A percentile compares a stretch with the other conserved stretches of the same genome.
phyloP scores from a whole-genome alignment of 1,140 invertebrate genomes.

The Tribolium castaneum region DNA sequence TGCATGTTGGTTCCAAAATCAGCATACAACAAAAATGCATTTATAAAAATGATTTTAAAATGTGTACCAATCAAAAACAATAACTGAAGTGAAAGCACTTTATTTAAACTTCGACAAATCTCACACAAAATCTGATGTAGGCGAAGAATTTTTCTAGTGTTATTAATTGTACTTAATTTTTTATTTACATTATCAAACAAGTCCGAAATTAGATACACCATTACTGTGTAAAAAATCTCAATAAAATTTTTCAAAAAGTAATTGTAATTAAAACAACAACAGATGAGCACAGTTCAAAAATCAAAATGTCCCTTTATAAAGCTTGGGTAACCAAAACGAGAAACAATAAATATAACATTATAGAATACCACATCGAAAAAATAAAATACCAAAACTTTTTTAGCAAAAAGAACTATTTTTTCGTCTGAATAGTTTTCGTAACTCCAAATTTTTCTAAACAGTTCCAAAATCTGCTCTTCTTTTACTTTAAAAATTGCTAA shows the following conservation, averaged over 20 bases:
- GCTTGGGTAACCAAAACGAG: not conserved
- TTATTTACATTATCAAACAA: not conserved
- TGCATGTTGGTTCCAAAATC: constrained; percentile 1
- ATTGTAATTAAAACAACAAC: not conserved
- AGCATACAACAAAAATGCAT: not conserved
- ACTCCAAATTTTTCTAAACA: not conserved
- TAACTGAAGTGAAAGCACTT: not conserved
- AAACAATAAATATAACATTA: not conserved
- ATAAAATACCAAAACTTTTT: not conserved
- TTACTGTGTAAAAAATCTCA: not conserved
- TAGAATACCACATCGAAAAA: not conserved
- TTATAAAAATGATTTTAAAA: constrained; percentile 9
- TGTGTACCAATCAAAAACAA: not conserved
- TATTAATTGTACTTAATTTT: not conserved
- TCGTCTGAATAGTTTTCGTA: not conserved
- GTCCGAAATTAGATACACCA: not conserved
- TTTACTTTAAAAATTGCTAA: not conserved
- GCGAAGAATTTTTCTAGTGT: not conserved
- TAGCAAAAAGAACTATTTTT: not conserved
- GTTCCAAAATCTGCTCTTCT: not conserved
- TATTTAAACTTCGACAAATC: not conserved
- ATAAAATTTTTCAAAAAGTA: not conserved
- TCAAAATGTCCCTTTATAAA: not conserved
- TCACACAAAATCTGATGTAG: not conserved
- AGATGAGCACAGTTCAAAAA: not conserved